phyloP scores from a whole-genome alignment of 2,113 vertebrate species.

The Asarcornis scutulata region DNA sequence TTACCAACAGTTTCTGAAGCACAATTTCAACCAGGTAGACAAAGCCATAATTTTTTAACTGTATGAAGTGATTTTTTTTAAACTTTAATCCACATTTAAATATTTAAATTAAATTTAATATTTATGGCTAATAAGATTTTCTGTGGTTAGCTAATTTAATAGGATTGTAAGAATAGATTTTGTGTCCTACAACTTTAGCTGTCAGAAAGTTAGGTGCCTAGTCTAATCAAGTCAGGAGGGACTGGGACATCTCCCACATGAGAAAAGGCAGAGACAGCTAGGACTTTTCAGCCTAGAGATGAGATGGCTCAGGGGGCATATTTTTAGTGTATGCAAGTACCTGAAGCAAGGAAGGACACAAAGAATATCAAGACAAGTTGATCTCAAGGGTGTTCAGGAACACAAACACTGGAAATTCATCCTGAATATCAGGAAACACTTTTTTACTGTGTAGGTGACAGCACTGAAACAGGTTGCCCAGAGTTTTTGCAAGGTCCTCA shows the following conservation, averaged over 20 bases:
- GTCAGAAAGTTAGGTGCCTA: neutral
- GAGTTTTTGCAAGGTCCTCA: neutral
- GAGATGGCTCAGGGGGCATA: neutral
- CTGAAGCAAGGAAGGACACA: neutral
- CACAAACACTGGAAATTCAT: neutral
- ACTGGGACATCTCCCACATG: neutral
- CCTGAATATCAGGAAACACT: neutral
- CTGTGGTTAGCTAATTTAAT: neutral
- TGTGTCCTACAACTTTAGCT: neutral
- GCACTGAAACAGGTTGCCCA: neutral
- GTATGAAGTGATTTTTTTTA: neutral
- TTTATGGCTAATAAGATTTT: neutral
- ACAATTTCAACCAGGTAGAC: neutral
- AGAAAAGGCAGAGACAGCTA: neutral
- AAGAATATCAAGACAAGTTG: neutral
- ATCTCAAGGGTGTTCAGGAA: neutral
- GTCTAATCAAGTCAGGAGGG: neutral
- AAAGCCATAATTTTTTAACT: neutral
- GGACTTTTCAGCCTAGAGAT: neutral
- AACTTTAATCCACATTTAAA: neutral
- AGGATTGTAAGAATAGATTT: neutral
- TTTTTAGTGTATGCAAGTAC: neutral
- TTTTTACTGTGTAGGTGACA: neutral
- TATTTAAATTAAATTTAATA: neutral
- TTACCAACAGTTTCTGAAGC: neutral